phyloP scores from a whole-genome alignment of 2,113 vertebrate species.

The Dryoscopus gambensis region DNA sequence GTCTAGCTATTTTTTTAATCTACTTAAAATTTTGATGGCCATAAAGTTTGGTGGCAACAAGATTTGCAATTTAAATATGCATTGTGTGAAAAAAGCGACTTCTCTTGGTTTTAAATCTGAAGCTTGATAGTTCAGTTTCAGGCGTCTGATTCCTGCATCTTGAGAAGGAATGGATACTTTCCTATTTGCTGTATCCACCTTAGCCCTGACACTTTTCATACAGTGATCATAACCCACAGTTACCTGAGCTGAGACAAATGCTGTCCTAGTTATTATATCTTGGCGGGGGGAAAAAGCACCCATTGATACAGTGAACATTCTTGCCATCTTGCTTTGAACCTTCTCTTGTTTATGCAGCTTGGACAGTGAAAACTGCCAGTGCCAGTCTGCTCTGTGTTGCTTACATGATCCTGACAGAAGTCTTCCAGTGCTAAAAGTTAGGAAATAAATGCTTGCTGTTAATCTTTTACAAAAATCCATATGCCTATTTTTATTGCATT shows the following conservation, averaged over 20 bases:
- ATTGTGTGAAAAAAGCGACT: not conserved
- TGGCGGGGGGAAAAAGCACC: accelerated
- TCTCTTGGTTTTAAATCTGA: not conserved
- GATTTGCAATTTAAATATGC: not conserved
- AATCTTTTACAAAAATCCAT: not conserved
- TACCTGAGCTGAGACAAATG: not conserved
- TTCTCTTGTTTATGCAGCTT: not conserved
- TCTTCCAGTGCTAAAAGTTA: not conserved
- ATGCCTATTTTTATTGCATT: not conserved
- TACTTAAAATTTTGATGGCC: not conserved
- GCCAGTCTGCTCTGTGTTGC: not conserved
- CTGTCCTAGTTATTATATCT: not conserved
- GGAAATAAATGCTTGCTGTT: not conserved
- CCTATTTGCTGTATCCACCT: not conserved
- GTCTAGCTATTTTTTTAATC: not conserved
- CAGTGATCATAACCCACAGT: not conserved
- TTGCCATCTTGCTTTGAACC: not conserved
- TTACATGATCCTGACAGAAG: not conserved
- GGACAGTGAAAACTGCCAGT: not conserved
- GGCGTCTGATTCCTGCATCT: not conserved
- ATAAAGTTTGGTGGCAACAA: not conserved
- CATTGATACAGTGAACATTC: not conserved
- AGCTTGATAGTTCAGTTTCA: not conserved
- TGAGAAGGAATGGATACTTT: not conserved
- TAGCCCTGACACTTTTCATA: not conserved